Percentiles rank a stretch among this genome's conserved stretches.
Conservation (phyloP, 23 tunicate species). For the Styela plicata region DNA sequence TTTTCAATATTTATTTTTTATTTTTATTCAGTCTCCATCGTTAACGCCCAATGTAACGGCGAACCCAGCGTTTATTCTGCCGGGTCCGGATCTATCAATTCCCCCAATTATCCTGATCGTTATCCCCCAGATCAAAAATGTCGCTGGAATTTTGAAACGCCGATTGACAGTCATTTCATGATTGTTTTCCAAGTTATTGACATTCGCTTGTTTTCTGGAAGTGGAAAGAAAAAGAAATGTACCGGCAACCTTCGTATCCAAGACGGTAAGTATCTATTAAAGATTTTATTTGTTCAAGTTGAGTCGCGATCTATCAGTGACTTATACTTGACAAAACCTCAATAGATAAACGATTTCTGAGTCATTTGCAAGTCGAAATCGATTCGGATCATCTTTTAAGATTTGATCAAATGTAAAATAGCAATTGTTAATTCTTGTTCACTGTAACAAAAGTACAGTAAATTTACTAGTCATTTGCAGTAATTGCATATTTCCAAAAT, state of each 20-base stretch:
- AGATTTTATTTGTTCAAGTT: too few relatives aligned
- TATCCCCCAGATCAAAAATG: not conserved
- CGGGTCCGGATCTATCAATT: not conserved
- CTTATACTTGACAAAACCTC: too few relatives aligned
- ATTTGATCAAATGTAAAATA: too few relatives aligned
- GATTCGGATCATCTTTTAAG: too few relatives aligned
- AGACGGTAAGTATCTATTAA: not conserved
- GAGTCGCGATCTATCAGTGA: too few relatives aligned
- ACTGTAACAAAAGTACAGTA: too few relatives aligned
- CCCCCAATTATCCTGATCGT: not conserved
- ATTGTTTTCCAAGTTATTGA: not conserved
- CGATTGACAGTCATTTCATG: not conserved
- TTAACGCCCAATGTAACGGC: not conserved
- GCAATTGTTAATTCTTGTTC: too few relatives aligned
- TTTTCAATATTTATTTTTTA: too few relatives aligned
- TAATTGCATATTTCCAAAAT: too few relatives aligned
- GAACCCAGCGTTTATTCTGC: not conserved
- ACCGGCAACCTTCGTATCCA: not conserved
- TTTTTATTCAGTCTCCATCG: not conserved
- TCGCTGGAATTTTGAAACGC: not conserved
- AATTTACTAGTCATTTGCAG: too few relatives aligned
- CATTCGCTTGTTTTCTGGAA: not conserved
- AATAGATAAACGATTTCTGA: too few relatives aligned
- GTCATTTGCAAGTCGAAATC: too few relatives aligned
- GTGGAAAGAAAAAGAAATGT: not conserved